Conservation (phyloP, 1,140 invertebrate genomes). For the Neomicropteryx cornuta region DNA sequence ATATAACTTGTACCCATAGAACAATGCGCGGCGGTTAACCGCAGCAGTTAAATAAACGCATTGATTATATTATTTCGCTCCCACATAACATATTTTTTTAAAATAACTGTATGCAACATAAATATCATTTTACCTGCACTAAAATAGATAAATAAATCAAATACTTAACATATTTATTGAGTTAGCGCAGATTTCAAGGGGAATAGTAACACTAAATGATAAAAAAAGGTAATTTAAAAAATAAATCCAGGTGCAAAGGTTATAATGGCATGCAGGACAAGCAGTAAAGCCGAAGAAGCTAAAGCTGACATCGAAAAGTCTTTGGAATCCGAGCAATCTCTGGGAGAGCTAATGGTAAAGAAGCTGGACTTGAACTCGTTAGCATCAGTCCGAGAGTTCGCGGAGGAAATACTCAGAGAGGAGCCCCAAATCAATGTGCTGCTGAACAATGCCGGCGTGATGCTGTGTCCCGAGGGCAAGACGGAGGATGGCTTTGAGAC, state of each 20-base stretch:
- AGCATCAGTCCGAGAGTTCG: constrained; percentile 60
- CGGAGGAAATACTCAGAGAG: constrained; percentile 43
- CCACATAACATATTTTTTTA: too few species aligned
- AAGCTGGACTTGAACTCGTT: constrained; percentile 62
- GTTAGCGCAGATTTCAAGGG: too few species aligned
- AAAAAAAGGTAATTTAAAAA: too few species aligned
- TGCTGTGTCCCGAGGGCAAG: constrained; percentile 50
- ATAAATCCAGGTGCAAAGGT: constrained; percentile 57
- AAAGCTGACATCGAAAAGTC: constrained; percentile 33
- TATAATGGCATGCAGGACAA: constrained; percentile 63
- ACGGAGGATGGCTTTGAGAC: constrained; percentile 78
- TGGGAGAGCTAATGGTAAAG: constrained; percentile 44
- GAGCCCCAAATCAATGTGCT: constrained; percentile 57
- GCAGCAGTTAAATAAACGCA: too few species aligned
- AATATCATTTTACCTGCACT: too few species aligned
- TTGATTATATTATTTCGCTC: too few species aligned
- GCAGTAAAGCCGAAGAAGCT: constrained; percentile 40
- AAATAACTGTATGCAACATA: too few species aligned
- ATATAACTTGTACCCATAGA: too few species aligned
- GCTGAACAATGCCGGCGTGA: constrained; percentile 75
- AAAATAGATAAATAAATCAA: too few species aligned
- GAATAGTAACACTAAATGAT: too few species aligned
- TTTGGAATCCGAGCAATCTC: constrained; percentile 31
- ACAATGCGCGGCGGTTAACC: too few species aligned
- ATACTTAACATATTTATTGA: too few species aligned